Base-by-base conservation (phyloP, 2,797 vertebrate species). In the Peromyscus aztecus region DNA sequence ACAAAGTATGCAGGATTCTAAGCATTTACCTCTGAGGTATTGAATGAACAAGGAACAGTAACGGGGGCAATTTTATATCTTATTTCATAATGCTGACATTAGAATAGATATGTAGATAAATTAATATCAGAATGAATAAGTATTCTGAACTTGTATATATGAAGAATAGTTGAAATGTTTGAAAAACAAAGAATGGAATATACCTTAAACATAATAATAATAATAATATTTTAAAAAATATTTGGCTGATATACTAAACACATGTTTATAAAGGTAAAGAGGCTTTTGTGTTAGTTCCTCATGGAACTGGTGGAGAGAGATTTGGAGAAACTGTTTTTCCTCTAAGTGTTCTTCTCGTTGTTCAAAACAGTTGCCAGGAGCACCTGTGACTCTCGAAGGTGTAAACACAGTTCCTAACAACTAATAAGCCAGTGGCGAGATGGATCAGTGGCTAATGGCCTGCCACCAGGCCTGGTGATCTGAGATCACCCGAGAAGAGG, bases 261-360 rank as follows among this genome's bases (percentile, higher is more conserved):
- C 13, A n/a, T 46, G 16, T 75, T 91, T 95, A 67, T 89, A 80
- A 94, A 71, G 63, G 16, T 40, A 59, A 93, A 94, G 63, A 63
- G 31, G 1, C 27, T 91, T 96, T 71, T 29, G 13, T 19, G 27
- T 11, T 4, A 16, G 37, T 29, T 21, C 90, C 85, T 37, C 90
- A 49, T 67, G 17, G 10, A 24, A 43, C 6, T 82, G 43, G 24
- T 78, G 76, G 95, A 40, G 21, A 90, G 1, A 10, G 9, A 43
- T 57, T 17, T 27, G 24, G 89, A n/a, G 37, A 91, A 40, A 78
- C 16, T 24, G 4, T 90, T 86, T 85, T 76, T 27, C 37, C 87
- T 92, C 24, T 61, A 40, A 69, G 13, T 24, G 83, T 31, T 67
- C 43, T 67, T 49, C 63, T 85, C 21, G 16, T 82, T 46, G 61